phyloP scores from a whole-genome alignment of 1,140 invertebrate species.

The Rhopalosiphum maidis region DNA sequence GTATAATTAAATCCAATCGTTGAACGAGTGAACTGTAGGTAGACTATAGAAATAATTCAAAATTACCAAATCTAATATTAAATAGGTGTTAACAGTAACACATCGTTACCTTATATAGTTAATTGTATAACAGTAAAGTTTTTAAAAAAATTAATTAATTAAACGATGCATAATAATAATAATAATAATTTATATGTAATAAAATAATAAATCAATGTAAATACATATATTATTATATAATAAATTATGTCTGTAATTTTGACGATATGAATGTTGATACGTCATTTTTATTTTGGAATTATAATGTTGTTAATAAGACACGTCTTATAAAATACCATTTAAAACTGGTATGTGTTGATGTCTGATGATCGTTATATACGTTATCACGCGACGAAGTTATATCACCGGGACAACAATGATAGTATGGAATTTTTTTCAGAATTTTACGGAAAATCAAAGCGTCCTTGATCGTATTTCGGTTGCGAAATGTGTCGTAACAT shows the following conservation, averaged over 20 bases:
- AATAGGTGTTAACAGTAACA: no score
- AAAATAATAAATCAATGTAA: no score
- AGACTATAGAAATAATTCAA: background rate
- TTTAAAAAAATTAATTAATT: no score
- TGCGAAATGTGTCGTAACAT: constrained; percentile 4
- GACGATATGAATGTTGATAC: background rate
- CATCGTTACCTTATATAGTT: no score
- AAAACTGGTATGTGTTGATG: background rate
- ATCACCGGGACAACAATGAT: background rate
- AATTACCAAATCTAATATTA: background rate
- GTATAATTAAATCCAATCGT: background rate
- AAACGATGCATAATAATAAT: no score
- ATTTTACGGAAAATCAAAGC: background rate
- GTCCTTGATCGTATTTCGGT: background rate
- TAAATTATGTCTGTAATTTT: background rate
- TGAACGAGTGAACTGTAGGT: no score
- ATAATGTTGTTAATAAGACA: constrained; percentile 3
- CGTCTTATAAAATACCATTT: background rate
- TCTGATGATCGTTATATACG: background rate
- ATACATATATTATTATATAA: background rate
- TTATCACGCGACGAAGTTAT: background rate
- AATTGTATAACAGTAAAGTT: background rate
- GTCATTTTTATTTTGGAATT: constrained; percentile 12
- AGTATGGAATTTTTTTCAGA: background rate
- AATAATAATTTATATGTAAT: no score